These are phyloP conservation scores for Hemithea aestivaria DNA, from an alignment of 2,888 invertebrate genomes.

Conservation along the genomic window DNA sequence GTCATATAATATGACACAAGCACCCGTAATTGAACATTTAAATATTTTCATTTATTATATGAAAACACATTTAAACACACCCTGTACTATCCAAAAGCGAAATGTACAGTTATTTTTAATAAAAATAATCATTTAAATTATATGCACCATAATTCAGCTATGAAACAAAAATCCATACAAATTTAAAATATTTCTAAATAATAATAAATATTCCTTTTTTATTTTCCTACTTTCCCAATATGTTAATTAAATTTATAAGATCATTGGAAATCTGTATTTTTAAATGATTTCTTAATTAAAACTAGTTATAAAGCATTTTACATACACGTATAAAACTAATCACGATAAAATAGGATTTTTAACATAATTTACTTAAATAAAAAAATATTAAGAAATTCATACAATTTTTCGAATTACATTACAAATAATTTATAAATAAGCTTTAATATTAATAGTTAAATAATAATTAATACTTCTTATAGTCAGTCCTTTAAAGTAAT, in stretches of 20 bases:
- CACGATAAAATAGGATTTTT: conserved; percentile 5
- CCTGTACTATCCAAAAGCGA: conserved; percentile 45
- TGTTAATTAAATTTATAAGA: conserved; percentile 29
- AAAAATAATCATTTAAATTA: conserved; percentile 16
- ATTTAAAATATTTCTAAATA: conserved; percentile 31
- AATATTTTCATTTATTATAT: conserved; percentile 4
- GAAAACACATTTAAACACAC: conserved; percentile 24
- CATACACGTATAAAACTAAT: conserved; percentile 2
- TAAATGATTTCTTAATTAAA: neutral
- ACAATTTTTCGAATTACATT: conserved; percentile 6
- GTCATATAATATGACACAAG: conserved; percentile 44
- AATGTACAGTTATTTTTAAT: conserved; percentile 20
- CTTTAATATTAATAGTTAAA: too few relatives aligned
- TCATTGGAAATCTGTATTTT: conserved; percentile 41
- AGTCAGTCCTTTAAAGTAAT: too few relatives aligned
- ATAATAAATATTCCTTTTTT: neutral
- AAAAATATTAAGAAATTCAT: conserved; percentile 4
- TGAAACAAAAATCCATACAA: conserved; percentile 16
- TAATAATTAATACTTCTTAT: too few relatives aligned
- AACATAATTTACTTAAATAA: neutral
- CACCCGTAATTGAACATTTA: conserved; percentile 41
- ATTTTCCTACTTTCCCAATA: neutral
- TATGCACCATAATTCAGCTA: conserved; percentile 68
- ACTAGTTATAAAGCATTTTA: conserved; percentile 4
- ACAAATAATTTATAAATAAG: too few relatives aligned